phyloP scores from a whole-genome alignment of 2,113 vertebrate genomes.

The Xiphophorus maculatus region DNA sequence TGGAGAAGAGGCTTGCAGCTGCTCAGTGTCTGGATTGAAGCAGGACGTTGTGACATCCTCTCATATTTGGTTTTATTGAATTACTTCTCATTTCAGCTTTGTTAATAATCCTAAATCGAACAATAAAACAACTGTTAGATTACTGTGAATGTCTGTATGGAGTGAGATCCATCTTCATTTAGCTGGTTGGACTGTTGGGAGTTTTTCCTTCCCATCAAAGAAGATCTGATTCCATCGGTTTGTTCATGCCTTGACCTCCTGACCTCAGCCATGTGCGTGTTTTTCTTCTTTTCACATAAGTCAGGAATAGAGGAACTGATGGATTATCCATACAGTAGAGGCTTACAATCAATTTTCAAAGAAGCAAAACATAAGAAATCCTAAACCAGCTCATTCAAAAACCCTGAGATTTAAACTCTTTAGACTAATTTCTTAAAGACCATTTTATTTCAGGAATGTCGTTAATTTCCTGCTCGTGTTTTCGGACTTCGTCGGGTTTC shows the following conservation, averaged over 20 bases:
- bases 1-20: neutral
- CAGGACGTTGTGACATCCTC: neutral
- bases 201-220: conserved; percentile 16
- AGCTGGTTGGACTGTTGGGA: conserved; percentile 39
- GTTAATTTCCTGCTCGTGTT: conserved; percentile 60
- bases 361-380: neutral
- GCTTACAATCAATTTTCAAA: neutral
- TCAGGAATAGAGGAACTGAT: neutral
- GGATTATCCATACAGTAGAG: neutral
- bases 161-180: conserved; percentile 36
- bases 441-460: conserved; percentile 47
- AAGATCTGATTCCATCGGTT: conserved; percentile 40
- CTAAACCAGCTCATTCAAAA: neutral
- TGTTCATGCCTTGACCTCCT: conserved; percentile 17
- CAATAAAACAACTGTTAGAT: neutral
- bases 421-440: conserved; percentile 15
- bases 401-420: conserved; percentile 6
- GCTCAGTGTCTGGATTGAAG: neutral
- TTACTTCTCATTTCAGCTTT: neutral
- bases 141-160: conserved; percentile 29
- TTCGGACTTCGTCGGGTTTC: conserved; percentile 41
- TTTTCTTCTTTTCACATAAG: conserved; percentile 1
- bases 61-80: neutral
- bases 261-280: conserved; percentile 28
- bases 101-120: neutral